Evolutionary conservation across 2,113 vertebrate species (phyloP).

Genomic region (Cardinalis cardinalis): DNA sequence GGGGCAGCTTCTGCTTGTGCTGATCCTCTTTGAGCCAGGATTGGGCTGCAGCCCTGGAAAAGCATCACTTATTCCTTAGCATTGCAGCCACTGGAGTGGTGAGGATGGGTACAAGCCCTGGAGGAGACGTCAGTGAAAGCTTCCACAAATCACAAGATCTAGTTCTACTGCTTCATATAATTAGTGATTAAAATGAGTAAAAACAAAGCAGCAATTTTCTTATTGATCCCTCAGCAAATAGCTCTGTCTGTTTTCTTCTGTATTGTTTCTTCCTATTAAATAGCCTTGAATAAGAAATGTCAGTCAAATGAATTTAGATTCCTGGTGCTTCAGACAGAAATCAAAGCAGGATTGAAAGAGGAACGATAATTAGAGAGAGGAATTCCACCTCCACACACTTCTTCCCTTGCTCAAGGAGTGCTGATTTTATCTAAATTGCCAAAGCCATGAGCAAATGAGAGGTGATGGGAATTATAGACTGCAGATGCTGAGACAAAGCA

Average conservation of each 20-base stretch:
- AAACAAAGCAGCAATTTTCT: constrained; percentile 54
- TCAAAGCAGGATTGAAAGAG: constrained; percentile 39
- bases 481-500: constrained; percentile 39
- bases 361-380: constrained; percentile 54
- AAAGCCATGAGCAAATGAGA: constrained; percentile 43
- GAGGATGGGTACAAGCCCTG: neutral
- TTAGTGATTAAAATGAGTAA: constrained; percentile 22
- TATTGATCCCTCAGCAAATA: constrained; percentile 42
- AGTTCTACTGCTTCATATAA: neutral
- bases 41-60: neutral
- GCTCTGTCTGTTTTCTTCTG: constrained; percentile 46
- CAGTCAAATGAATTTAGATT: constrained; percentile 44
- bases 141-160: neutral
- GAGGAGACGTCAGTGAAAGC: neutral
- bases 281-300: constrained; percentile 54
- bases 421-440: constrained; percentile 53
- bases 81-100: neutral
- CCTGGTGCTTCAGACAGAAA: constrained; percentile 49
- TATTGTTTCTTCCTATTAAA: constrained; percentile 39
- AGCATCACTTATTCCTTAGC: neutral
- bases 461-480: constrained; percentile 39
- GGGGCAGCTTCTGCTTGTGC: neutral
- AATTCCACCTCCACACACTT: constrained; percentile 38
- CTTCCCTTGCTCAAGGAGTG: constrained; percentile 26
- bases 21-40: neutral